Base-by-base conservation (phyloP, 1,140 invertebrate species). In the Akabosia matsudoensis region DNA sequence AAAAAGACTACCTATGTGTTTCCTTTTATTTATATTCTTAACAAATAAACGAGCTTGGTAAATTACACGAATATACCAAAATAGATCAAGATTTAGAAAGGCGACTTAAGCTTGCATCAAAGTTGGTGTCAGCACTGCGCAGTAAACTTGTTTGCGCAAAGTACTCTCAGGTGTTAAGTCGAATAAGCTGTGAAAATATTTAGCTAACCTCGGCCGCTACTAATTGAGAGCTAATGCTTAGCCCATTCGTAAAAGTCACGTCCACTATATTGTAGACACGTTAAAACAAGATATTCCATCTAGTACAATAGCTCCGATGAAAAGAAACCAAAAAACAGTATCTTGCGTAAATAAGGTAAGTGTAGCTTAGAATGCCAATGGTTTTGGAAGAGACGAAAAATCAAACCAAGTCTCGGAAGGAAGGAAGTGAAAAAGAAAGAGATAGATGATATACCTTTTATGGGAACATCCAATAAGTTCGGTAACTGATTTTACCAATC, bases 361-460 rank as follows among this genome's bases (percentile, higher is more conserved):
- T n/a, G n/a, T n/a, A n/a, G n/a, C n/a, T 18, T 45, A 45, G 7
- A 18, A 7, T 45, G 37, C 37, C 18, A 18, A 7, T 45, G 37
- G 7, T 45, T 7, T 45, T 7, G 7, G 37, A 10, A 45, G 37
- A 45, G 37, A 45, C 7, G 54, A 56, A 56, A 56, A 56, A 45
- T 10, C 13, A n/a, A 24, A 56, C 13, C 30, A 31, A 67, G 61
- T 67, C 61, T 67, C 61, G 14, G 28, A 67, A 67, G 61, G 61
- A 67, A 67, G 61, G 61, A 67, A 67, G 61, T 67, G 61, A 67
- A 67, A 28, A 67, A 67, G 61, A 67, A 67, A 67, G 61, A 67
- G 61, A 67, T 67, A 30, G 61, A 67, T 67, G 61, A 67, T 67
- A 67, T 24, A 67, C 26, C n/a, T 67, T 24, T 67, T 67, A 67